A percentile compares a stretch with the other conserved stretches of the same genome.
Conservation (phyloP, 2,797 vertebrate genomes). For the Apogon hyalosoma region DNA sequence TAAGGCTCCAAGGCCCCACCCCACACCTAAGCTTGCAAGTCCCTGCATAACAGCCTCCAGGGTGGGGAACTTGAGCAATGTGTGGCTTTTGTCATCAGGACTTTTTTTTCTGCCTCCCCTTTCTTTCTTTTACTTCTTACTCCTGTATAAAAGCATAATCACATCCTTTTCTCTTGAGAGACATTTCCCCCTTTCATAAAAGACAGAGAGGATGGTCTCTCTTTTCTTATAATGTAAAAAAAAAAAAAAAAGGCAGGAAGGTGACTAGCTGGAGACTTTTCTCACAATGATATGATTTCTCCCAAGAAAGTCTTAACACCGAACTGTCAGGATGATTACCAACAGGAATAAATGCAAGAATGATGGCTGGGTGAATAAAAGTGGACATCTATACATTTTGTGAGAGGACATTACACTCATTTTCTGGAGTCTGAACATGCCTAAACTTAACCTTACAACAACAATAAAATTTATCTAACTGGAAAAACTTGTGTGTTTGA, state of each 20-base stretch:
- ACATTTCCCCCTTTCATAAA: constrained; percentile 76
- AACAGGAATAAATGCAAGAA: not conserved
- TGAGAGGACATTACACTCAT: too few species aligned
- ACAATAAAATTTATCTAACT: too few species aligned
- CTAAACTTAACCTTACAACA: too few species aligned
- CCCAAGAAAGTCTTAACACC: constrained; percentile 46
- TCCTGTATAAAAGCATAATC: constrained; percentile 76
- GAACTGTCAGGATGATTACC: constrained; percentile 6
- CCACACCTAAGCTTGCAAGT: constrained; percentile 74
- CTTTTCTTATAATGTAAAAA: constrained; percentile 62
- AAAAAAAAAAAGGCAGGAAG: constrained; percentile 32
- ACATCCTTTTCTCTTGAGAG: constrained; percentile 78
- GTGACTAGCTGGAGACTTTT: constrained; percentile 53
- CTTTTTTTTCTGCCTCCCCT: constrained; percentile 6
- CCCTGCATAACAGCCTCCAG: constrained; percentile 75
- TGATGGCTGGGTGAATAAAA: constrained; percentile 5
- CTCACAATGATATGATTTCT: constrained; percentile 83
- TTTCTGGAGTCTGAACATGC: too few species aligned
- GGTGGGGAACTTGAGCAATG: constrained; percentile 75
- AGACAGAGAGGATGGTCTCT: constrained; percentile 68
- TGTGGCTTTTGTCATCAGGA: constrained; percentile 70
- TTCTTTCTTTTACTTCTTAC: constrained; percentile 55
- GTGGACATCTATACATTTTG: not conserved
- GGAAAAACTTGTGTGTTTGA: too few species aligned
- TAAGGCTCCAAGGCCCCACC: constrained; percentile 77